Percentiles rank a stretch among this genome's conserved stretches.
These are phyloP conservation scores for Poeciliopsis gracilis DNA, from an alignment of 2,797 vertebrate species.

Conservation along the genomic window DNA sequence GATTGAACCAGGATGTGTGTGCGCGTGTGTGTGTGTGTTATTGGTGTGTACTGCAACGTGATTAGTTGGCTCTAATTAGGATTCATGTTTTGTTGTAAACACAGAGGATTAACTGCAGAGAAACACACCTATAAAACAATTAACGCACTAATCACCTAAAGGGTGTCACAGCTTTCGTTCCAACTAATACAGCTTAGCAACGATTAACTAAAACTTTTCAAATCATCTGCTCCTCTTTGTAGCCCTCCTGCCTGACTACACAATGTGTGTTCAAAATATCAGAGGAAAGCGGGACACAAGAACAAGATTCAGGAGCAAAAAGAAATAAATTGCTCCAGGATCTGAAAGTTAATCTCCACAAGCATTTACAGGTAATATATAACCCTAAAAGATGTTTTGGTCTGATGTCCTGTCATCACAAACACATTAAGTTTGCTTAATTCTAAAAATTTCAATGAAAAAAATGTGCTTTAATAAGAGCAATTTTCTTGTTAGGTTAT, in stretches of 20 bases:
- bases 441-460: background rate
- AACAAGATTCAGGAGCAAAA: background rate
- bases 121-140: conserved; percentile 75
- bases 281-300: background rate
- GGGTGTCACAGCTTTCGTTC: conserved; percentile 43
- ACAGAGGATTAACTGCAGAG: conserved; percentile 68
- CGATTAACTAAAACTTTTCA: conserved; percentile 11
- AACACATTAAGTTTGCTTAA: background rate
- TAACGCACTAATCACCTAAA: conserved; percentile 61
- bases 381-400: background rate
- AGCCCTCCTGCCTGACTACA: background rate
- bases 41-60: conserved; percentile 41
- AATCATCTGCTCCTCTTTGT: background rate
- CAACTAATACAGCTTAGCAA: conserved; percentile 36
- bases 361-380: background rate
- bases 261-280: background rate
- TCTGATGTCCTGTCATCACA: background rate
- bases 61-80: conserved; percentile 72
- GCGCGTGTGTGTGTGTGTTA: background rate
- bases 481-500: background rate
- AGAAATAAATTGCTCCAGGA: background rate
- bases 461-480: background rate
- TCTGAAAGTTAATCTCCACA: background rate
- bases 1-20: conserved; percentile 21
- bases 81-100: conserved; percentile 65